These are phyloP conservation scores for Lithophane ornitopus DNA, from an alignment of 2,888 invertebrate species.

Conservation along the genomic window DNA sequence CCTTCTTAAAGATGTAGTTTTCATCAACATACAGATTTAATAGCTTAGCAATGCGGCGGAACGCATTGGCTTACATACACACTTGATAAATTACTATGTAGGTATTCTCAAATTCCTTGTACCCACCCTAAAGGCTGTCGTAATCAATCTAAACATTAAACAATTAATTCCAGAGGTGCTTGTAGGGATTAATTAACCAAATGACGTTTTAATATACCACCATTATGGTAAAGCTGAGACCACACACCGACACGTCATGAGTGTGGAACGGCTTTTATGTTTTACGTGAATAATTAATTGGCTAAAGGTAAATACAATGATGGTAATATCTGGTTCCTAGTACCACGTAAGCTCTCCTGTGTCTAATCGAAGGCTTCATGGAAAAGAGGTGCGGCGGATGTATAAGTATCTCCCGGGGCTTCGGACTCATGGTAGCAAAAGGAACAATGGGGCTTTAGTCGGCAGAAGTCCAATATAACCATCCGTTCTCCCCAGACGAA, in stretches of 20 bases:
- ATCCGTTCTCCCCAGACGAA: too few species aligned
- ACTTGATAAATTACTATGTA: conserved; percentile 9
- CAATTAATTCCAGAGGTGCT: conserved; percentile 19
- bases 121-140: conserved; percentile 10
- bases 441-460: too few species aligned
- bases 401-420: too few species aligned
- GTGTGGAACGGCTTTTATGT: conserved; percentile 5
- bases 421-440: too few species aligned
- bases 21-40: background rate
- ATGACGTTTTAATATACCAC: conserved; percentile 53
- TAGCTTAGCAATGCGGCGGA: background rate
- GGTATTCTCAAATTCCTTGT: conserved; percentile 8
- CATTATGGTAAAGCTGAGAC: conserved; percentile 35
- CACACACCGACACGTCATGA: conserved; percentile 14
- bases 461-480: too few species aligned
- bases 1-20: background rate
- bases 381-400: background rate
- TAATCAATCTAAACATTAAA: conserved; percentile 42
- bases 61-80: too few species aligned
- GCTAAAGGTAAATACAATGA: background rate
- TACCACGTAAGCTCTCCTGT: background rate
- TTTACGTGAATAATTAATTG: conserved; percentile 23
- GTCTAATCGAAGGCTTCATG: background rate
- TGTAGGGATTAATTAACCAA: conserved; percentile 53
- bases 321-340: background rate